Evolutionary conservation across 2,797 vertebrate species (phyloP), one percentile per base, ranked within the genome.

Genomic region (Brachyalestes nurse): DNA sequence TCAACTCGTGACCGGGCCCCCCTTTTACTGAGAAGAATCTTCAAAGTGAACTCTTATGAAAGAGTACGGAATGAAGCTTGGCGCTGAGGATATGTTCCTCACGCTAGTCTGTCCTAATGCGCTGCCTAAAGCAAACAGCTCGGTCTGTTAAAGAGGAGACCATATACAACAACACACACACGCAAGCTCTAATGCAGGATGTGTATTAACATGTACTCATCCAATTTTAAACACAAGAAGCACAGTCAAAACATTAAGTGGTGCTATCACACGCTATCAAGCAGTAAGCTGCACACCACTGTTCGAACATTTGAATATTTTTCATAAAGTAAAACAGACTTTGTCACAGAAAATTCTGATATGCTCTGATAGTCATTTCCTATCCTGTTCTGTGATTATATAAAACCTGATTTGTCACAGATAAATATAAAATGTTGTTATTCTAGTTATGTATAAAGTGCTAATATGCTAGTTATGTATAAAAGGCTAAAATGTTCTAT

Each of bases 41-140:
- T 45, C 34, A 28, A n/a, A 62, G 55, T 70, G 53, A 49, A 23
- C 42, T 80, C 7, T 55, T 23, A 38, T 60, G 72, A 69, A 74
- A 58, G 38, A 60, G 12, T n/a, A n/a, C 13, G 47, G n/a, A 19
- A 23, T 51, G 14, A 61, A 71, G 13, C 38, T 23, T 51, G 42
- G 1, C 72, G 4, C 64, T 42, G 28, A 40, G 64, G 38, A 42
- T 42, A 21, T 66, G 19, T 66, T 66, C 64, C 21, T 42, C 64
- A 10, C 38, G 42, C 19, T 0, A 7, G n/a, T 66, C 28, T 38
- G 79, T 42, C 4, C 42, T 60, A 69, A 57, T 51, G 42, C 25
- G 23, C 14, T 51, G 25, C 17, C 28, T 51, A 49, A 60, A 61
- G 51, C 49, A 49, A 34, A 21, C 58, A 16, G 5, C 45, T 14